Evolutionary conservation across 2,113 vertebrate species (phyloP).

Genomic region (Oriolus oriolus): DNA sequence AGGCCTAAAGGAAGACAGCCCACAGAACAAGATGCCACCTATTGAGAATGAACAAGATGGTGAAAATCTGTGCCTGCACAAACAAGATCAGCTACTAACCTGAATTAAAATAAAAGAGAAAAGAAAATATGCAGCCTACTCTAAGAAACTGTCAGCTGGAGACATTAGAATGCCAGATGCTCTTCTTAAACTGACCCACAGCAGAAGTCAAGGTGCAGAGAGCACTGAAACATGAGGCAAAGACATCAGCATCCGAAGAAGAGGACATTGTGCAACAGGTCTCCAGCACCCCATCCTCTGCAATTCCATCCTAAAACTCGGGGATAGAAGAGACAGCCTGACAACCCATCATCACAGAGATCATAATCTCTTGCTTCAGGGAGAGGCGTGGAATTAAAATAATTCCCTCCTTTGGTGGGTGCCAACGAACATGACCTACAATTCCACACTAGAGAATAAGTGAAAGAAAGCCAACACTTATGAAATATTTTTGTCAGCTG

Average conservation of each 20-base stretch:
- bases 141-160: not conserved
- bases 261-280: not conserved
- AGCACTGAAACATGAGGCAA: fast-evolving
- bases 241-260: not conserved
- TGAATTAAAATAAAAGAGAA: not conserved
- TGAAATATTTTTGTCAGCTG: not conserved
- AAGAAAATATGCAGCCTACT: not conserved
- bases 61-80: not conserved
- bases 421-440: not conserved
- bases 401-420: not conserved
- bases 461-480: not conserved
- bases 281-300: not conserved
- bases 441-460: not conserved
- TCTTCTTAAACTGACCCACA: not conserved
- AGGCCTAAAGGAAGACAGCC: not conserved
- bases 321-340: not conserved
- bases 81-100: not conserved
- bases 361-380: not conserved
- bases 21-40: not conserved
- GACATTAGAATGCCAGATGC: not conserved
- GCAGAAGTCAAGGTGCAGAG: not conserved
- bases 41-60: not conserved
- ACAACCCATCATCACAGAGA: not conserved
- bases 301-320: not conserved
- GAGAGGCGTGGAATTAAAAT: not conserved